Conservation (phyloP, 2,888 invertebrate genomes). For the Lathronympha strigana region DNA sequence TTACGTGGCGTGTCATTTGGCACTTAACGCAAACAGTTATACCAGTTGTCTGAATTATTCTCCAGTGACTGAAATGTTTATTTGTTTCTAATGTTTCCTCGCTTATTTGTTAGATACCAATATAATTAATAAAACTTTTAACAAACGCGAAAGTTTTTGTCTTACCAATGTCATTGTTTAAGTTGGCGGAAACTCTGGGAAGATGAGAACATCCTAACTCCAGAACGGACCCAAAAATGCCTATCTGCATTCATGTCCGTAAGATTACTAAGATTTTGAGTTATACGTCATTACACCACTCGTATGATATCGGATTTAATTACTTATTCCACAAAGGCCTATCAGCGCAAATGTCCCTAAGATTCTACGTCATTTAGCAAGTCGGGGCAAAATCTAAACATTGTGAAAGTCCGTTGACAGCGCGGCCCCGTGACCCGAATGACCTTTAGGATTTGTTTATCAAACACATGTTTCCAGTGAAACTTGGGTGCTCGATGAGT, state of each 20-base stretch:
- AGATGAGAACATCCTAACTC: too few species aligned
- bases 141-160: too few species aligned
- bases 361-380: conserved; percentile 2
- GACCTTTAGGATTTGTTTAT: conserved; percentile 44
- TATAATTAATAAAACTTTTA: too few species aligned
- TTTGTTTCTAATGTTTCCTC: too few species aligned
- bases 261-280: background rate
- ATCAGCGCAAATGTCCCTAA: background rate
- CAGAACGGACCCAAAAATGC: background rate
- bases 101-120: too few species aligned
- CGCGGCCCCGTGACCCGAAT: conserved; percentile 44
- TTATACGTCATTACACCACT: background rate
- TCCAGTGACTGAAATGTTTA: conserved; percentile 8
- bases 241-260: background rate
- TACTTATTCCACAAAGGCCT: background rate
- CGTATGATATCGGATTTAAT: background rate
- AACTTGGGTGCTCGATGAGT: conserved; percentile 21
- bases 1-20: conserved; percentile 24
- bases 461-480: conserved; percentile 45
- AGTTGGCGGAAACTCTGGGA: too few species aligned
- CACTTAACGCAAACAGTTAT: conserved; percentile 9
- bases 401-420: conserved; percentile 42
- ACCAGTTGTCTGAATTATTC: conserved; percentile 14
- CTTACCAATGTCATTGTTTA: too few species aligned
- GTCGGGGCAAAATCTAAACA: conserved; percentile 20